Percentiles rank a stretch among this genome's conserved stretches.
Conservation (phyloP, 2,888 invertebrate genomes). For the Aporophyla lueneburgensis region DNA sequence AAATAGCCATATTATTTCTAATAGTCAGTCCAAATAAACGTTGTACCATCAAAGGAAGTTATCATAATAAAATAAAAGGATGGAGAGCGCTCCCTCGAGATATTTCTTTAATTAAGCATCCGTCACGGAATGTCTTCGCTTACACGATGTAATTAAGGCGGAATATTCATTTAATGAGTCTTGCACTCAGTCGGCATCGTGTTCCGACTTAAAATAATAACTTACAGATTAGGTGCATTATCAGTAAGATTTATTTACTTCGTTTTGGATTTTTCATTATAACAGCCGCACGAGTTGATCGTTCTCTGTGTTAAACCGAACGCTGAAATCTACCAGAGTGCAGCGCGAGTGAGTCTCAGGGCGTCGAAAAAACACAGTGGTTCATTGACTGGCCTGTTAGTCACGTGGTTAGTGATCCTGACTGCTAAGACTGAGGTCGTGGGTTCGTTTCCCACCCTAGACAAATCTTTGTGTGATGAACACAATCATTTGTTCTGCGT, state of each 20-base stretch:
- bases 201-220: slow-evolving; percentile 39
- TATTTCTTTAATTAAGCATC: slow-evolving; percentile 61
- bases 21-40: slow-evolving; percentile 27
- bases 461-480: too few relatives aligned
- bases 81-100: slow-evolving; percentile 29
- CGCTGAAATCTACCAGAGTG: too few relatives aligned
- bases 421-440: too few relatives aligned
- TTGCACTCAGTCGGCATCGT: slow-evolving; percentile 43
- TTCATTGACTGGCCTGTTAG: too few relatives aligned
- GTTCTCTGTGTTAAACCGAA: too few relatives aligned
- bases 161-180: slow-evolving; percentile 49
- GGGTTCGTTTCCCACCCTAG: too few relatives aligned
- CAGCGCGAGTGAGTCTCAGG: too few relatives aligned
- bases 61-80: slow-evolving; percentile 42
- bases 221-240: slow-evolving; percentile 26
- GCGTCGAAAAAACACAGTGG: too few relatives aligned
- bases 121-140: slow-evolving; percentile 47
- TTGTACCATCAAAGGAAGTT: slow-evolving; percentile 18
- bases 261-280: not conserved
- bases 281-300: too few relatives aligned
- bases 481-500: too few relatives aligned
- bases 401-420: too few relatives aligned
- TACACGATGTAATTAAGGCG: slow-evolving; percentile 38
- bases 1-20: slow-evolving; percentile 38
- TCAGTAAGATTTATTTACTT: slow-evolving; percentile 14